phyloP scores from a whole-genome alignment of 37 sponge, comb jelly and placozoan genomes.

The Petrosia ficiformis region DNA sequence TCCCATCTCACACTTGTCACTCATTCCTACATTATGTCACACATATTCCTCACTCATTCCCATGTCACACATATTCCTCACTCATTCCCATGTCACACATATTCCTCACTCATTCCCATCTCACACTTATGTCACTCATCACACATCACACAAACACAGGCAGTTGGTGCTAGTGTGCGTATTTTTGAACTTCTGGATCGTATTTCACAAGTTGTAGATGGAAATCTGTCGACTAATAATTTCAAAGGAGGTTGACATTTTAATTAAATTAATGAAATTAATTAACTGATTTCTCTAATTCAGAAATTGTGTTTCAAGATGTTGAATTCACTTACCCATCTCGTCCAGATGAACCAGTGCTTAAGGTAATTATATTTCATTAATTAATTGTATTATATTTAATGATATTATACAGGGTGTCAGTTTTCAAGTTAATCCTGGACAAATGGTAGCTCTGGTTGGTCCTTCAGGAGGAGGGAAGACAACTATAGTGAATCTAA shows the following conservation, averaged over 20 bases:
- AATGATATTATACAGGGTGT: slow-evolving; percentile 37
- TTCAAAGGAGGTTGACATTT: slow-evolving; percentile 56
- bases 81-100: background rate
- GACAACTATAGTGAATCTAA: slow-evolving; percentile 79
- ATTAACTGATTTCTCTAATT: background rate
- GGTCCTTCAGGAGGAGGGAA: slow-evolving; percentile 90
- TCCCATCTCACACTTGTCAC: too few species aligned
- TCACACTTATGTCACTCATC: background rate
- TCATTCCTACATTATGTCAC: too few species aligned
- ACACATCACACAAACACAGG: slow-evolving; percentile 26
- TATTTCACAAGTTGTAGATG: slow-evolving; percentile 52
- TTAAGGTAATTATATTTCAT: slow-evolving; percentile 45
- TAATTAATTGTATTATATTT: background rate
- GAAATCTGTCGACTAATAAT: slow-evolving; percentile 6
- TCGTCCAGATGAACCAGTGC: slow-evolving; percentile 75
- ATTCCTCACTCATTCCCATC: background rate
- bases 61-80: too few species aligned
- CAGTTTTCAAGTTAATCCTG: slow-evolving; percentile 58
- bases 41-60: too few species aligned
- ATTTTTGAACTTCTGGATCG: slow-evolving; percentile 84
- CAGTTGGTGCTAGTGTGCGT: slow-evolving; percentile 80
- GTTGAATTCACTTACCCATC: slow-evolving; percentile 83
- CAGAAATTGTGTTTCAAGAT: slow-evolving; percentile 61
- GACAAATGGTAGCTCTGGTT: slow-evolving; percentile 87
- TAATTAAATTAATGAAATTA: background rate